Percentiles rank a stretch among this genome's conserved stretches.
phyloP scores from a whole-genome alignment of 2,888 invertebrate species.

The Camptogramma bilineatum region DNA sequence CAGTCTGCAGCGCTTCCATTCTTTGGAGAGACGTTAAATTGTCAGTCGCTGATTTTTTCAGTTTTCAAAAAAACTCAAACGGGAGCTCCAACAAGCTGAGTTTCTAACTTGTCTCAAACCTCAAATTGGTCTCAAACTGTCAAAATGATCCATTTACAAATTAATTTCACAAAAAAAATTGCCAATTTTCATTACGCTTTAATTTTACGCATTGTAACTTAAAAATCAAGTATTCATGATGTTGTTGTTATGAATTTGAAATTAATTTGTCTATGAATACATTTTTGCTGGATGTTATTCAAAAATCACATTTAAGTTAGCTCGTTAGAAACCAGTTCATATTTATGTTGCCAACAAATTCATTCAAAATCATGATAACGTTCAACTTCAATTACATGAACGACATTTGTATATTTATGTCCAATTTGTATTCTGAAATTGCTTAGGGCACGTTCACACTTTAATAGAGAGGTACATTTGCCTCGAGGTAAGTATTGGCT shows the following conservation, averaged over 20 bases:
- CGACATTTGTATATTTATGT: slow-evolving; percentile 28
- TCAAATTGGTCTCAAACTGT: too few species aligned
- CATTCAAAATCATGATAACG: slow-evolving; percentile 13
- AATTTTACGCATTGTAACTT: too few species aligned
- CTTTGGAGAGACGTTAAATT: too few species aligned
- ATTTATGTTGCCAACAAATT: background rate
- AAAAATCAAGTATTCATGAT: background rate
- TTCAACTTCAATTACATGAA: slow-evolving; percentile 18
- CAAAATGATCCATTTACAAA: too few species aligned
- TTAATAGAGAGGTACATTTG: background rate
- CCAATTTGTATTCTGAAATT: slow-evolving; percentile 32
- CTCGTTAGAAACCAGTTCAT: background rate
- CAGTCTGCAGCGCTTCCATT: too few species aligned
- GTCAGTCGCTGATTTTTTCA: too few species aligned
- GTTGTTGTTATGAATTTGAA: background rate
- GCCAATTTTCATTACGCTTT: too few species aligned
- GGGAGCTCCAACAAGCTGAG: too few species aligned
- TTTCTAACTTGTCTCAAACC: too few species aligned
- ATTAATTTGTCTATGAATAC: background rate
- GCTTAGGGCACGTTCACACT: background rate
- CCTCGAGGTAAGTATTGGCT: background rate
- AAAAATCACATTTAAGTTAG: background rate
- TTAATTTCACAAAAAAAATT: too few species aligned
- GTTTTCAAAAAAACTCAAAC: too few species aligned
- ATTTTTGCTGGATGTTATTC: background rate